Evolutionary conservation across 2,888 invertebrate genomes (phyloP).

Genomic region (Autographa pulchrina): DNA sequence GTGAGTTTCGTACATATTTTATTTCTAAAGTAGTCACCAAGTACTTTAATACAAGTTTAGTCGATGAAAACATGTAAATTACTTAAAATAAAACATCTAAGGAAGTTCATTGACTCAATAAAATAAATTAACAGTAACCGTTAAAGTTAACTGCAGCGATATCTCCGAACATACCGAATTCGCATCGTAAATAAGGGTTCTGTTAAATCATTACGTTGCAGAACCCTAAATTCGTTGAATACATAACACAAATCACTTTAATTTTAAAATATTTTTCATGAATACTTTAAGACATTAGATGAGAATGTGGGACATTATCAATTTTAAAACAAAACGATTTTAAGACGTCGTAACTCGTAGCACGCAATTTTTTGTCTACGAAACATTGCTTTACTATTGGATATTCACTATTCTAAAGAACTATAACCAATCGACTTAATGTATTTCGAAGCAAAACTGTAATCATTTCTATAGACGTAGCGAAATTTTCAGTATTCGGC

Average conservation of each 20-base stretch:
- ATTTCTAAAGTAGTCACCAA: background rate
- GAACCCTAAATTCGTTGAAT: constrained; percentile 33
- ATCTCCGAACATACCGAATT: background rate
- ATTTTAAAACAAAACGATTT: background rate
- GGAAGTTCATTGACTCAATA: background rate
- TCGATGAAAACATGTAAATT: background rate
- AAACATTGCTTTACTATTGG: background rate
- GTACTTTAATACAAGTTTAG: background rate
- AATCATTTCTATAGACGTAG: background rate
- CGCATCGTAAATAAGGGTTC: background rate
- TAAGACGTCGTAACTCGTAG: constrained; percentile 15
- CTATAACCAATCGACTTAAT: background rate
- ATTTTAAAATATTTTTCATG: constrained; percentile 38
- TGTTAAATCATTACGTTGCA: constrained; percentile 3
- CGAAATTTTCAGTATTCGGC: background rate
- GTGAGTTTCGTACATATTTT: constrained; percentile 13
- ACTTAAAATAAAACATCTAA: background rate
- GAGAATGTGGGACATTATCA: constrained; percentile 26
- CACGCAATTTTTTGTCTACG: constrained; percentile 9
- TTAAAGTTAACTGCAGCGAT: background rate
- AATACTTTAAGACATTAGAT: constrained; percentile 30
- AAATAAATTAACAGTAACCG: constrained; percentile 6
- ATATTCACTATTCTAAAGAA: background rate
- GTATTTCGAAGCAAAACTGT: background rate
- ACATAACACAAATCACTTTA: constrained; percentile 42